phyloP scores from a whole-genome alignment of 2,797 vertebrate species.

The Sciaenops ocellatus region DNA sequence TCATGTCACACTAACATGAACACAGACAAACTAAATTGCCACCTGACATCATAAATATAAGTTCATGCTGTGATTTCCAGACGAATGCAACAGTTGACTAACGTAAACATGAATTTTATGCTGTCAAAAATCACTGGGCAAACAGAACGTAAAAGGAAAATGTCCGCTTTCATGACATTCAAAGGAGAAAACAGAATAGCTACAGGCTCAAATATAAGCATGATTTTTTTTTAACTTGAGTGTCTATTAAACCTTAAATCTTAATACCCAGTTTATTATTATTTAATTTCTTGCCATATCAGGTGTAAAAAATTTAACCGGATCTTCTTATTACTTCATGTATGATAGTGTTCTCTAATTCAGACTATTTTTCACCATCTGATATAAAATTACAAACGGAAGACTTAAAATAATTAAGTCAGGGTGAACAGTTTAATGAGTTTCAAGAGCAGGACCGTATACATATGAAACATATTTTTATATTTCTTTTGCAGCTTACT shows the following conservation, averaged over 20 bases:
- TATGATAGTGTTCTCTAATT: constrained; percentile 7
- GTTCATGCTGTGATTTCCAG: background rate
- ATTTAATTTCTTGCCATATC: constrained; percentile 32
- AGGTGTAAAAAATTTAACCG: constrained; percentile 16
- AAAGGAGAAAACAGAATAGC: background rate
- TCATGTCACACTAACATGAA: background rate
- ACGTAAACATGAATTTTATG: background rate
- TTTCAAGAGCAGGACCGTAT: constrained; percentile 17
- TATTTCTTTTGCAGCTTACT: constrained; percentile 41
- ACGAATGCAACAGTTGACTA: background rate
- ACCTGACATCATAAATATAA: background rate
- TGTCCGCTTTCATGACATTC: background rate
- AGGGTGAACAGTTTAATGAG: constrained; percentile 24
- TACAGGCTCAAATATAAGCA: background rate
- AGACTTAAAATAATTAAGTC: background rate
- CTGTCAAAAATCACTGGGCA: background rate
- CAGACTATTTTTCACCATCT: background rate
- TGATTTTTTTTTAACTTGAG: constrained; percentile 13
- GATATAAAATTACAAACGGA: constrained; percentile 29
- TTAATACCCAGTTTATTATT: background rate
- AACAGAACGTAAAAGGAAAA: background rate
- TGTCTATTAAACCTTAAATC: background rate
- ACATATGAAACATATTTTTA: constrained; percentile 28
- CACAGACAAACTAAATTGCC: background rate
- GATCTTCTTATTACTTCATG: background rate